Conservation (phyloP, 2,113 vertebrate species). For the Panthera leo region DNA sequence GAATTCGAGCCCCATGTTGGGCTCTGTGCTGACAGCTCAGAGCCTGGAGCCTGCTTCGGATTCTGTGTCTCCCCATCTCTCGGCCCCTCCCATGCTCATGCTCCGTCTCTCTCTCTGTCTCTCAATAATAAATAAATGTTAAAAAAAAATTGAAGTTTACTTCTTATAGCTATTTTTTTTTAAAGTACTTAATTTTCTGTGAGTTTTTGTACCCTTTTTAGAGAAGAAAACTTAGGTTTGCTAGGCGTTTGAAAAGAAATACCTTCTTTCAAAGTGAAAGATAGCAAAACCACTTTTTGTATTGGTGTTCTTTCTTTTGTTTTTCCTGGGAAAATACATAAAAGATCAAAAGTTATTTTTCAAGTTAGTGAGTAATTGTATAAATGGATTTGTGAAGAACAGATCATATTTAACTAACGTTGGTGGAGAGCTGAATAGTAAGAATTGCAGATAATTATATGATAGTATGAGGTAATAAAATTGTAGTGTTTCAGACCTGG, state of each 20-base stretch:
- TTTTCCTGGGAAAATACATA: slow-evolving; percentile 2
- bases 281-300: background rate
- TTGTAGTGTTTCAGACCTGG: background rate
- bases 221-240: background rate
- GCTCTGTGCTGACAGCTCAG: too few species aligned
- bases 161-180: background rate
- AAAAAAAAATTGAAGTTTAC: background rate
- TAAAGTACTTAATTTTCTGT: background rate
- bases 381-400: background rate
- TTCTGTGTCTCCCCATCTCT: too few species aligned
- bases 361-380: background rate
- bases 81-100: too few species aligned
- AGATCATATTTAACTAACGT: background rate
- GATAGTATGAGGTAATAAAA: background rate
- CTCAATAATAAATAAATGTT: too few species aligned
- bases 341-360: slow-evolving; percentile 1
- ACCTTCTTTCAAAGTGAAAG: background rate
- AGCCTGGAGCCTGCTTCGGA: too few species aligned
- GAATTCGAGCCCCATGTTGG: too few species aligned
- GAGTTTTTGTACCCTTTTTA: background rate
- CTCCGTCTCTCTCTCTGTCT: too few species aligned
- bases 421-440: background rate
- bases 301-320: background rate
- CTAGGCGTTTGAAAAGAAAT: background rate
- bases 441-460: background rate